Evolutionary conservation across 2,797 vertebrate genomes (phyloP).

Genomic region (Coreius guichenoti): DNA sequence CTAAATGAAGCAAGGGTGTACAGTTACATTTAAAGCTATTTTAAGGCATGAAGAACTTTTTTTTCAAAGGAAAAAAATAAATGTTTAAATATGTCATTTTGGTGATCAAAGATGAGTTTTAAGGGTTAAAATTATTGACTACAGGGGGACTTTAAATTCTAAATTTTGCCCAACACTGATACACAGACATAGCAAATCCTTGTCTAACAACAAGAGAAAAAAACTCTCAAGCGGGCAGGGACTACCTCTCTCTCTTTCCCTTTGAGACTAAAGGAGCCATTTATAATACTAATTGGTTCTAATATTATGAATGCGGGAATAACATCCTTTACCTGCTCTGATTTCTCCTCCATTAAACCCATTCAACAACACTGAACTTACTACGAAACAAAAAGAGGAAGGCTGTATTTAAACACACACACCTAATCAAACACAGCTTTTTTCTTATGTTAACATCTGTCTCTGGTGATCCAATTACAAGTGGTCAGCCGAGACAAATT

Average conservation of each 20-base stretch:
- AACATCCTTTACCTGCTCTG: conserved; percentile 9
- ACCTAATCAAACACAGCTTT: conserved; percentile 7
- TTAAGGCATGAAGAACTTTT: too few relatives aligned
- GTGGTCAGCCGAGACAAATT: conserved; percentile 7
- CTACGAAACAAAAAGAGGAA: not conserved
- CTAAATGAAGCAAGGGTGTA: too few relatives aligned
- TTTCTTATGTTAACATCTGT: conserved; percentile 18
- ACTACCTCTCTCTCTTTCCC: not conserved
- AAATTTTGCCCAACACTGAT: not conserved
- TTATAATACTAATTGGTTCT: conserved; percentile 31
- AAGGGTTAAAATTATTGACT: too few relatives aligned
- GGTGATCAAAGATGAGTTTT: too few relatives aligned
- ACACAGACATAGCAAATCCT: not conserved
- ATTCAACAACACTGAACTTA: conserved; percentile 8
- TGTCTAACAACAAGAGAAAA: conserved; percentile 3
- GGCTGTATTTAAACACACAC: not conserved
- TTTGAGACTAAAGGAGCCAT: conserved; percentile 18
- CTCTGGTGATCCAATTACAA: conserved; percentile 1
- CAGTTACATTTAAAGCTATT: too few relatives aligned
- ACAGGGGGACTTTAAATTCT: not conserved
- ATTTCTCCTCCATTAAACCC: conserved; percentile 27
- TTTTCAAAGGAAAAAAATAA: too few relatives aligned
- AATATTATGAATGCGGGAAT: conserved; percentile 17
- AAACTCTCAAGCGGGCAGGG: not conserved
- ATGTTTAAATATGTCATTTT: too few relatives aligned